Evolutionary conservation across 2,797 vertebrate species (phyloP).

Genomic region (Columba guinea): DNA sequence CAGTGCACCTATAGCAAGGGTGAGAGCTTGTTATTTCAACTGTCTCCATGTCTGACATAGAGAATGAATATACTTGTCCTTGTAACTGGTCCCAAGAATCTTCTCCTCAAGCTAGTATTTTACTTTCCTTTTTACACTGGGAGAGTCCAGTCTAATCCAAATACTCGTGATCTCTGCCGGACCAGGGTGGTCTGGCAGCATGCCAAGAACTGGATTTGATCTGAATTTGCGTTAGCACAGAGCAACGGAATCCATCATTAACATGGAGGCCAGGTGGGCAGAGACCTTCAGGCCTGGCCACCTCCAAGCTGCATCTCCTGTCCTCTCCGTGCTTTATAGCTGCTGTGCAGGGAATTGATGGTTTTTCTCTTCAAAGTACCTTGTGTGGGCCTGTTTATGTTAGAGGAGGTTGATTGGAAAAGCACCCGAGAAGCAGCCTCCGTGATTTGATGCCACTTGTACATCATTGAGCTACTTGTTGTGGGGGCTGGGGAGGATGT

Average conservation of each 20-base stretch:
- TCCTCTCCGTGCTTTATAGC: neutral
- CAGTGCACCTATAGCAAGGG: rapidly evolving
- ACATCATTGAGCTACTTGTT: rapidly evolving
- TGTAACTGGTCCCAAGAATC: neutral
- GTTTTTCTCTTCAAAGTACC: neutral
- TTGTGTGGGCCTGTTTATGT: neutral
- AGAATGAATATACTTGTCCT: neutral
- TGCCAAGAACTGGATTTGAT: neutral
- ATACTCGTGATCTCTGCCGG: rapidly evolving
- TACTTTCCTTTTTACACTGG: neutral
- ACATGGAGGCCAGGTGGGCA: neutral
- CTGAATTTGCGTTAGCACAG: rapidly evolving
- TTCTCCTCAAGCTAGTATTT: neutral
- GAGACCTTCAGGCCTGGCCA: neutral
- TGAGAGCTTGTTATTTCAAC: neutral
- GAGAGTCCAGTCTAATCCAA: neutral
- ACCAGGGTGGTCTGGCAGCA: neutral
- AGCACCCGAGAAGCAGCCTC: neutral
- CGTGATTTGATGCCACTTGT: rapidly evolving
- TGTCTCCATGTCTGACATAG: neutral
- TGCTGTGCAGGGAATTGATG: neutral
- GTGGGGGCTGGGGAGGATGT: neutral
- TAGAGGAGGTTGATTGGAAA: neutral
- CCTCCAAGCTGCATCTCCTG: neutral
- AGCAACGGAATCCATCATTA: neutral